Conservation (phyloP, 2,797 vertebrate species). For the Leucoraja ocellata region DNA sequence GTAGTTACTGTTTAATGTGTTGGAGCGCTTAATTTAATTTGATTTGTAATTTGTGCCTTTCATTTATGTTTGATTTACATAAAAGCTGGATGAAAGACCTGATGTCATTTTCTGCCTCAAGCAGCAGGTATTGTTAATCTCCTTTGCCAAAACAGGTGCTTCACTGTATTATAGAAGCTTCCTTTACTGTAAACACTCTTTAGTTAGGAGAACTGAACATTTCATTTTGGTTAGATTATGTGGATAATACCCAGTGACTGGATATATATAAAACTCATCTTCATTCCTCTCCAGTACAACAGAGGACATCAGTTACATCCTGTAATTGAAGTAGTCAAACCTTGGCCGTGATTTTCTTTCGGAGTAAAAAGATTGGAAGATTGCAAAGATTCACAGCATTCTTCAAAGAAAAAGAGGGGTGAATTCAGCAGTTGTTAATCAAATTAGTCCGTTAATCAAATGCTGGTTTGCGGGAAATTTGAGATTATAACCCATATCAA, state of each 20-base stretch:
- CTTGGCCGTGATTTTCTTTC: not conserved
- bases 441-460: not conserved
- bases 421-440: too few species aligned
- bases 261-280: not conserved
- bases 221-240: not conserved
- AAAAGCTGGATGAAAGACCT: constrained; percentile 1
- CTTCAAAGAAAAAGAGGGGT: not conserved
- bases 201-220: not conserved
- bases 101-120: not conserved
- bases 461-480: not conserved
- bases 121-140: not conserved
- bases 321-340: not conserved
- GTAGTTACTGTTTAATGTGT: not conserved
- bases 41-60: not conserved
- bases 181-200: not conserved
- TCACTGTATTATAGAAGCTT: not conserved
- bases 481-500: not conserved
- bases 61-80: constrained; percentile 27
- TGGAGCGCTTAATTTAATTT: constrained; percentile 20
- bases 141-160: not conserved
- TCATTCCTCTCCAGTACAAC: not conserved
- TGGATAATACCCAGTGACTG: too few species aligned
- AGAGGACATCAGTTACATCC: not conserved
- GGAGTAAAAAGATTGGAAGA: too few species aligned
- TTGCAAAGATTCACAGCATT: not conserved